Evolutionary conservation across 2,797 vertebrate species (phyloP).

Genomic region (Lutjanus campechanus): DNA sequence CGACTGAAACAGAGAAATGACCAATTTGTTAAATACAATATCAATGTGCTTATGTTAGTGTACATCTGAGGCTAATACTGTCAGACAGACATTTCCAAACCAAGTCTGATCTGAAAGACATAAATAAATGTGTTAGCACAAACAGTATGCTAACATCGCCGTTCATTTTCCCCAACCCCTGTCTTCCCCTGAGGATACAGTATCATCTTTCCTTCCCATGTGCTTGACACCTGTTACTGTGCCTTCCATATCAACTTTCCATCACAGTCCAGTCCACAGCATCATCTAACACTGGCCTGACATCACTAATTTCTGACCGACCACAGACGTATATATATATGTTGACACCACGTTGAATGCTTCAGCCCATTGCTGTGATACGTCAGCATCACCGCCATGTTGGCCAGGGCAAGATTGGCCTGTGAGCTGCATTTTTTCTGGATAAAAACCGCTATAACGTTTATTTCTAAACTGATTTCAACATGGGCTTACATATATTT

Average conservation of each 20-base stretch:
- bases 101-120: background rate
- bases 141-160: background rate
- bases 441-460: too few relatives aligned
- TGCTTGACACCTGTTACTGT: conserved; percentile 70
- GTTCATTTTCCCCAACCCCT: conserved; percentile 30
- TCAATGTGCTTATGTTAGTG: too few relatives aligned
- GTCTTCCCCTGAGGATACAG: conserved; percentile 37
- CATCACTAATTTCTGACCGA: conserved; percentile 28
- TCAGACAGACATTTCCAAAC: conserved; percentile 4
- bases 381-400: too few relatives aligned
- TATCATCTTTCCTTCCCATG: conserved; percentile 51
- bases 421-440: too few relatives aligned
- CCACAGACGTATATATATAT: too few relatives aligned
- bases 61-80: background rate
- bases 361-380: too few relatives aligned
- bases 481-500: too few relatives aligned
- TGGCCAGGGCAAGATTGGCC: too few relatives aligned
- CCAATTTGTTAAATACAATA: too few relatives aligned
- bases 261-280: conserved; percentile 22
- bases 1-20: background rate
- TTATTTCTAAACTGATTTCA: too few relatives aligned
- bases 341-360: too few relatives aligned
- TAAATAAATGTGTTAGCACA: background rate
- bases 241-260: conserved; percentile 63
- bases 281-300: conserved; percentile 38